These are phyloP conservation scores for Dromiciops gliroides DNA, from an alignment of 2,113 vertebrate genomes.

Conservation along the genomic window DNA sequence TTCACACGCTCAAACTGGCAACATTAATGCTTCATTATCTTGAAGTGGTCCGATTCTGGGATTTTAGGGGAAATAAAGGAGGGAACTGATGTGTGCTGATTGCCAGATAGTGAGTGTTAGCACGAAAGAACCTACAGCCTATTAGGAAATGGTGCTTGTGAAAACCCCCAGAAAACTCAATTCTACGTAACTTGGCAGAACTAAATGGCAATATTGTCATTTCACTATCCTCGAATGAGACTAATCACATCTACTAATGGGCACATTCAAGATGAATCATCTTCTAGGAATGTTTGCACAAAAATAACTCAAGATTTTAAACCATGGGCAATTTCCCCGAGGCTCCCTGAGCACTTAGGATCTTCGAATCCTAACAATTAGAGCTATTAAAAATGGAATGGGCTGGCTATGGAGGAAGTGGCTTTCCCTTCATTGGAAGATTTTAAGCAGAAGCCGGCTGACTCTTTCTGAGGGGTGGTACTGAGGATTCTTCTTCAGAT, in stretches of 20 bases:
- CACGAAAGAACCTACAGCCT: not conserved
- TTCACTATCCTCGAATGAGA: slow-evolving; percentile 23
- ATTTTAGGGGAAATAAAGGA: slow-evolving; percentile 42
- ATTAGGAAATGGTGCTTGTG: slow-evolving; percentile 24
- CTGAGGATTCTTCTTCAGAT: not conserved
- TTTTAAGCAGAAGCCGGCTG: not conserved
- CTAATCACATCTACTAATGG: not conserved
- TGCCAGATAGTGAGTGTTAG: not conserved
- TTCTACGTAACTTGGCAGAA: slow-evolving; percentile 20
- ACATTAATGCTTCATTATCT: slow-evolving; percentile 48
- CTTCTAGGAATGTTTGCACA: slow-evolving; percentile 41
- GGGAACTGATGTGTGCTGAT: slow-evolving; percentile 8
- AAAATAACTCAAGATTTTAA: slow-evolving; percentile 8
- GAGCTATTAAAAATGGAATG: not conserved
- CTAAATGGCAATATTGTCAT: not conserved
- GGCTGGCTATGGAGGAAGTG: not conserved
- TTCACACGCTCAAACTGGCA: slow-evolving; percentile 30
- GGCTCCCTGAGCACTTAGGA: not conserved
- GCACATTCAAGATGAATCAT: slow-evolving; percentile 40
- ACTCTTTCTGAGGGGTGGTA: not conserved
- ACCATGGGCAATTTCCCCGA: not conserved
- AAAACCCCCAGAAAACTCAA: not conserved
- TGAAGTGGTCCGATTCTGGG: slow-evolving; percentile 25
- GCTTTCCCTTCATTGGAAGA: not conserved
- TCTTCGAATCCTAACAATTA: slow-evolving; percentile 10